Evolutionary conservation across 2,888 invertebrate genomes (phyloP).

Genomic region (Anarsia innoxiella): DNA sequence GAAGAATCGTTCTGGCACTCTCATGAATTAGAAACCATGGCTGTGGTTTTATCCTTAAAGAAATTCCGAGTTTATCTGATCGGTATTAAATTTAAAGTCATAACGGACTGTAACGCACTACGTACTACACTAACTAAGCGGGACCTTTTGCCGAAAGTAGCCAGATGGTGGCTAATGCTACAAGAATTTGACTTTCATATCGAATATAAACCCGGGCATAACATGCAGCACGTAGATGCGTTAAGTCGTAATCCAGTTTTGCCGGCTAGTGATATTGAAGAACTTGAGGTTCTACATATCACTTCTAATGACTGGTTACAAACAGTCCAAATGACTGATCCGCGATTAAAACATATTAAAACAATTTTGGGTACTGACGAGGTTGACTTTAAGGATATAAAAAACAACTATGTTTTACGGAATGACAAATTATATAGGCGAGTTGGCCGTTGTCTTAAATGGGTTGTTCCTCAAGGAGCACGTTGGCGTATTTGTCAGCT

Average conservation of each 20-base stretch:
- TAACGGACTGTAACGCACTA: slow-evolving; percentile 2
- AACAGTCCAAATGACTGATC: slow-evolving; percentile 9
- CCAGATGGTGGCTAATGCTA: neutral
- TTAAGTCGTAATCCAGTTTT: neutral
- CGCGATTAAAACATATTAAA: slow-evolving; percentile 3
- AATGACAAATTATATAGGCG: neutral
- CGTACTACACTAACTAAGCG: neutral
- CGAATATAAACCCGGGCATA: neutral
- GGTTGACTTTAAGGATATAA: neutral
- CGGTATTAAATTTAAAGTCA: slow-evolving; percentile 1
- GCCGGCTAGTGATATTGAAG: neutral
- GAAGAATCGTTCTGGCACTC: slow-evolving; percentile 27
- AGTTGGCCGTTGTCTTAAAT: neutral
- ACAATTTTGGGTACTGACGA: neutral
- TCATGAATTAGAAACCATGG: slow-evolving; percentile 35
- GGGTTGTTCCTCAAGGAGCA: slow-evolving; percentile 1
- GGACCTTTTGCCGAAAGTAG: slow-evolving; percentile 3
- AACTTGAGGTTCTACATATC: neutral
- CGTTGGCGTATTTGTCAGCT: neutral
- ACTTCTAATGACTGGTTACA: slow-evolving; percentile 2
- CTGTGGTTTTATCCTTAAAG: slow-evolving; percentile 27
- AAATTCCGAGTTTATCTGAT: slow-evolving; percentile 29
- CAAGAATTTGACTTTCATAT: slow-evolving; percentile 17
- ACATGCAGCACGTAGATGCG: neutral
- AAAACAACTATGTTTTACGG: slow-evolving; percentile 4